A percentile compares a stretch with the other conserved stretches of the same genome.
These are phyloP conservation scores for Ophraella communa DNA, from an alignment of 2,888 invertebrate genomes.

Conservation along the genomic window DNA sequence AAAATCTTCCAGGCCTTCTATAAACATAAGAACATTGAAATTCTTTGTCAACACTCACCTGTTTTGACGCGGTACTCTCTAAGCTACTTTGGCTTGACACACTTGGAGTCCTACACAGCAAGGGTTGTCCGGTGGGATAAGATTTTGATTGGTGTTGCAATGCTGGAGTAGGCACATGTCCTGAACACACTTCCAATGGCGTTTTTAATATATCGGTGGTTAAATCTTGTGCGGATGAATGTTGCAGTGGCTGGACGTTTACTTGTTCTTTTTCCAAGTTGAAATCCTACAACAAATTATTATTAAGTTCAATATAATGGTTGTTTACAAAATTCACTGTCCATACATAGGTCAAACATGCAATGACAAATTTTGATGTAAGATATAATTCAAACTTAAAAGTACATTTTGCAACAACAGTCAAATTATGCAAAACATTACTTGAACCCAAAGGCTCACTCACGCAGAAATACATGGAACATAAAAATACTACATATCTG, in stretches of 20 bases:
- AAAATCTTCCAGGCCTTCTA: too few species aligned
- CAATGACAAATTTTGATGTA: too few species aligned
- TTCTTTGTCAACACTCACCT: slow-evolving; percentile 42
- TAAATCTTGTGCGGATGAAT: slow-evolving; percentile 57
- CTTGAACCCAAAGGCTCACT: too few species aligned
- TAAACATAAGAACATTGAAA: too few species aligned
- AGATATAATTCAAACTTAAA: too few species aligned
- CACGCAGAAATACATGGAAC: too few species aligned
- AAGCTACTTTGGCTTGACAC: slow-evolving; percentile 84
- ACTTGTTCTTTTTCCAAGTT: slow-evolving; percentile 70
- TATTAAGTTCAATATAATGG: too few species aligned
- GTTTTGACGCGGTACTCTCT: slow-evolving; percentile 70
- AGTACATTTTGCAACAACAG: too few species aligned
- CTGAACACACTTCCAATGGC: slow-evolving; percentile 66
- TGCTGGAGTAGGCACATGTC: slow-evolving; percentile 57
- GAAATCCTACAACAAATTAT: slow-evolving; percentile 65
- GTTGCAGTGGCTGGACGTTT: slow-evolving; percentile 66
- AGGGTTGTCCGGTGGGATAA: slow-evolving; percentile 61
- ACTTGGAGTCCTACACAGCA: slow-evolving; percentile 78
- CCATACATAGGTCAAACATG: too few species aligned
- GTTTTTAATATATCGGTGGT: slow-evolving; percentile 59
- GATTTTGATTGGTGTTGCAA: slow-evolving; percentile 74
- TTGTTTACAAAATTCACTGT: too few species aligned
- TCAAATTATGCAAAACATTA: too few species aligned
- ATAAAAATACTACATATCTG: too few species aligned